Percentiles rank a stretch among this genome's conserved stretches.
Conservation (phyloP, 2,888 invertebrate genomes). For the Drosophila siamana region DNA sequence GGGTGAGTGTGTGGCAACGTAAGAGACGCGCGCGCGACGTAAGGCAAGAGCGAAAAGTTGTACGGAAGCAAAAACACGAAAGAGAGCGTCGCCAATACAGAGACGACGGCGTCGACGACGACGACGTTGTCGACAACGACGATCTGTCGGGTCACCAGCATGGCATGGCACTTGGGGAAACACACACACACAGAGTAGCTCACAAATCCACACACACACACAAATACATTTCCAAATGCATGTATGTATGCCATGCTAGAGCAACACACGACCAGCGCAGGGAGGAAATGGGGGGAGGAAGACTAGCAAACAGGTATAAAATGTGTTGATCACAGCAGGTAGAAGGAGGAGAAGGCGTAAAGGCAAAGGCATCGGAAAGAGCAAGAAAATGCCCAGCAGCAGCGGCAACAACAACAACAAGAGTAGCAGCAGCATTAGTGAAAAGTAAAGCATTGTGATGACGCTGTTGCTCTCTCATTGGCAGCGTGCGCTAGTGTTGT, state of each 20-base stretch:
- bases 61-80: conserved; percentile 67
- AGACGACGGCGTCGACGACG: conserved; percentile 35
- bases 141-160: conserved; percentile 68
- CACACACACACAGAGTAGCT: conserved; percentile 29
- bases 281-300: background rate
- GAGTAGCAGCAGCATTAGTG: conserved; percentile 43
- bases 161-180: conserved; percentile 69
- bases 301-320: conserved; percentile 72
- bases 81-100: conserved; percentile 49
- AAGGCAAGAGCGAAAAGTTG: conserved; percentile 57
- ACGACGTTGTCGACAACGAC: conserved; percentile 29
- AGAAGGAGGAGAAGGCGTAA: conserved; percentile 35
- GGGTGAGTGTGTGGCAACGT: conserved; percentile 69
- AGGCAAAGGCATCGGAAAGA: conserved; percentile 57
- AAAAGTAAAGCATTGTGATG: conserved; percentile 39
- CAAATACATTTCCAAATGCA: conserved; percentile 12
- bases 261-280: conserved; percentile 11
- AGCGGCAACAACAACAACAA: conserved; percentile 45
- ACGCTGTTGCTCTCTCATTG: conserved; percentile 24
- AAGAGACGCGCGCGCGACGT: conserved; percentile 60
- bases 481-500: conserved; percentile 12
- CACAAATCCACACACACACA: conserved; percentile 18
- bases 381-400: conserved; percentile 61
- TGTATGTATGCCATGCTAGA: conserved; percentile 36
- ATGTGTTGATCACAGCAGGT: conserved; percentile 64